Evolutionary conservation across 2,797 vertebrate genomes (phyloP).

Genomic region (Amphiprion clarkii): DNA sequence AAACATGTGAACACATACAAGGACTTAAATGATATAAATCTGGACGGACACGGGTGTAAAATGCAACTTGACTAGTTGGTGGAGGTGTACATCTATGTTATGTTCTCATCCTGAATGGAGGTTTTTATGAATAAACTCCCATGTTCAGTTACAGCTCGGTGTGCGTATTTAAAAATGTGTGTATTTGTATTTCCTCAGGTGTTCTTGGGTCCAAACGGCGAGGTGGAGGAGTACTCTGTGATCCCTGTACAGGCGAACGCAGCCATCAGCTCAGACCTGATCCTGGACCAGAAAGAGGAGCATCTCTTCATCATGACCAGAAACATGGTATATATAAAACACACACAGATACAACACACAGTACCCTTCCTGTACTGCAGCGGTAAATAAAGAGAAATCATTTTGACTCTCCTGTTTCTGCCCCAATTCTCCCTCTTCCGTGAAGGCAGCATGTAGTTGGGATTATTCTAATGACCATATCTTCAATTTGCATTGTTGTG

Average conservation of each 20-base stretch:
- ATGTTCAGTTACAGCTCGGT: too few species aligned
- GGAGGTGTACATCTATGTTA: too few species aligned
- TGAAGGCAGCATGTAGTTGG: slow-evolving; percentile 9
- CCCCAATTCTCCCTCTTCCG: slow-evolving; percentile 35
- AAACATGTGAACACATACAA: too few species aligned
- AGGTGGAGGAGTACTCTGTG: slow-evolving; percentile 88
- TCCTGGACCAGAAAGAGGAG: slow-evolving; percentile 90
- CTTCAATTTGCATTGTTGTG: slow-evolving; percentile 60
- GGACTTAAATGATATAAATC: too few species aligned
- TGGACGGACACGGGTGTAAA: too few species aligned
- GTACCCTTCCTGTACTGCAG: neutral
- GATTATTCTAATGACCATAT: slow-evolving; percentile 63
- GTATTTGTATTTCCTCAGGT: slow-evolving; percentile 82
- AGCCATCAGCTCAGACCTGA: slow-evolving; percentile 91
- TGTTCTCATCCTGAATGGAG: too few species aligned
- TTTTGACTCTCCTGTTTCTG: slow-evolving; percentile 35
- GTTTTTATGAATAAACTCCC: too few species aligned
- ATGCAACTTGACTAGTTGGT: too few species aligned
- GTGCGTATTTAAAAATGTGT: too few species aligned
- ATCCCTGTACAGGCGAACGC: slow-evolving; percentile 87
- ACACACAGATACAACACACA: neutral
- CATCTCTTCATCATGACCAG: slow-evolving; percentile 95
- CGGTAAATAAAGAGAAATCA: neutral
- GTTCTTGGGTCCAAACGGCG: slow-evolving; percentile 88
- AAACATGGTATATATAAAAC: slow-evolving; percentile 84